Base-by-base conservation (phyloP, 1,140 invertebrate genomes). In the Potamilus streckersoni region DNA sequence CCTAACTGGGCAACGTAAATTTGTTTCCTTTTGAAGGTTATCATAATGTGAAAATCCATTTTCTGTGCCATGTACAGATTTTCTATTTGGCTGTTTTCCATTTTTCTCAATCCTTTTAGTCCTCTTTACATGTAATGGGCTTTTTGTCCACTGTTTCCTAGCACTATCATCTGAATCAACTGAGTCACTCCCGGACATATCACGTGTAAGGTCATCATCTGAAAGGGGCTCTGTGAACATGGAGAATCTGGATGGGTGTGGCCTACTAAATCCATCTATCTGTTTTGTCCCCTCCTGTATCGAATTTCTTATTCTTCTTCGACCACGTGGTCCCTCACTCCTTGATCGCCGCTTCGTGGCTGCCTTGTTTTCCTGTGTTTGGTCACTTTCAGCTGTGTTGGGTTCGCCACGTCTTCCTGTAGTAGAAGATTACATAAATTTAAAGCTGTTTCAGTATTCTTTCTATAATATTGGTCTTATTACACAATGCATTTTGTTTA, bases 131-230 rank as follows among this genome's bases (percentile, higher is more conserved):
- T 84, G 76, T 57, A 86, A 75, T 12, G 85, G 86, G 77, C 86
- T 87, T 78, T 85, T 85, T 38, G 83, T 83, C 86, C 86, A 86
- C 59, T 76, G 73, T 75, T 84, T 83, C 27, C 73, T 75, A 70
- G 80, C 80, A 31, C 79, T 82, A 49, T 84, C 81, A 69, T 79
- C 79, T 12, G 85, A 85, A 66, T 85, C 83, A 27, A 62, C 59
- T 23, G 83, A 82, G 20, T 85, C 84, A 67, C 78, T 82, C n/a
- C 74, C 79, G 23, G 81, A 82, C 17, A 73, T 69, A 65, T 56
- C 69, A 62, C 15, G 79, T 38, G 65, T 80, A 74, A 27, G 71
- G 72, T 61, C 76, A 20, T 82, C 80, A 67, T 84, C 83, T 8
- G 83, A 83, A 17, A 80, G 23, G 59, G 79, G 83, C 57, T 80